Evolutionary conservation across 2,113 vertebrate species (phyloP).

Genomic region (Oreochromis spilurus): DNA sequence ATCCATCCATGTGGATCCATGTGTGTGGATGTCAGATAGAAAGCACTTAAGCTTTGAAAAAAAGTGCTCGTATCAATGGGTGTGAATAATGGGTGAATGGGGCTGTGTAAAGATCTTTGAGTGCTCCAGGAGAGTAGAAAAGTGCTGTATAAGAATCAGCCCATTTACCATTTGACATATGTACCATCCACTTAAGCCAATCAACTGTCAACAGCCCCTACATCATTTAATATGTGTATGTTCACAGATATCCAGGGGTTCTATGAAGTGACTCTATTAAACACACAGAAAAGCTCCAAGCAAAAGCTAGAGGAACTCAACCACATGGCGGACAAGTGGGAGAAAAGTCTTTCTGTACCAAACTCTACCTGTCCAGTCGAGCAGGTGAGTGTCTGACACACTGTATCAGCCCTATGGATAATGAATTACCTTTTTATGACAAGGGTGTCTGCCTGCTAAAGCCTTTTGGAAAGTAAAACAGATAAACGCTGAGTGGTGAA

Average conservation of each 20-base stretch:
- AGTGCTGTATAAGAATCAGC: too few relatives aligned
- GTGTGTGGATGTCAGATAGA: too few relatives aligned
- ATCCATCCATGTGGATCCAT: too few relatives aligned
- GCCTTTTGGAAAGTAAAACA: not conserved
- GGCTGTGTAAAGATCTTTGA: too few relatives aligned
- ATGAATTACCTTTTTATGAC: not conserved
- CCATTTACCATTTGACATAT: too few relatives aligned
- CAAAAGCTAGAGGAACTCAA: constrained; percentile 89
- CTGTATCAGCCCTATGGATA: not conserved
- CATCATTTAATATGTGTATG: not conserved
- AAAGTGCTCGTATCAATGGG: too few relatives aligned
- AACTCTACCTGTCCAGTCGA: constrained; percentile 69
- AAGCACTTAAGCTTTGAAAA: too few relatives aligned
- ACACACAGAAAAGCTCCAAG: constrained; percentile 86
- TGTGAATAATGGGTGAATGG: too few relatives aligned
- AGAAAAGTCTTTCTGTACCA: constrained; percentile 68
- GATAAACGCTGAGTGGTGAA: not conserved
- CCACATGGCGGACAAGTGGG: constrained; percentile 86
- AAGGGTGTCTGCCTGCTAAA: not conserved
- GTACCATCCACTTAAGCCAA: too few relatives aligned
- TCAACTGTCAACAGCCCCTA: not conserved
- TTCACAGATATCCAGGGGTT: constrained; percentile 93
- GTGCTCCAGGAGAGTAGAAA: too few relatives aligned
- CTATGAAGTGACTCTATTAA: constrained; percentile 90
- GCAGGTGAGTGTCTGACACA: constrained; percentile 52